These are phyloP conservation scores for Eupithecia subumbrata DNA, from an alignment of 2,888 invertebrate species.

Conservation along the genomic window DNA sequence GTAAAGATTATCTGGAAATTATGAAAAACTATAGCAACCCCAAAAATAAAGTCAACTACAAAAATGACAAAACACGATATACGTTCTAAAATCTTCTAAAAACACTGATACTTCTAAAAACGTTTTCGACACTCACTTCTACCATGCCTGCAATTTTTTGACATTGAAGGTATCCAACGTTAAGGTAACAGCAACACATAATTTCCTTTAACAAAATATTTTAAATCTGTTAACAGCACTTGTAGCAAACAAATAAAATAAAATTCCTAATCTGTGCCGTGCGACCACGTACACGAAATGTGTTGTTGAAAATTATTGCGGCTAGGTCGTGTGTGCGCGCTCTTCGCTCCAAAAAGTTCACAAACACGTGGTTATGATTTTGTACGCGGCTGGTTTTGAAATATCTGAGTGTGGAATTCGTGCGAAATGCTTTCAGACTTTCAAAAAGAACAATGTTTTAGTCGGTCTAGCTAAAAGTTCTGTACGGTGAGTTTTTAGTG, in stretches of 20 bases:
- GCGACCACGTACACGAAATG: slow-evolving; percentile 27
- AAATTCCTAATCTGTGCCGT: slow-evolving; percentile 5
- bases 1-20: no score
- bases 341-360: slow-evolving; percentile 24
- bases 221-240: slow-evolving; percentile 11
- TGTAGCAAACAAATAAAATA: slow-evolving; percentile 13
- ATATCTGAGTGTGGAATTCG: slow-evolving; percentile 10
- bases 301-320: slow-evolving; percentile 25
- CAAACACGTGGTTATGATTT: slow-evolving; percentile 28
- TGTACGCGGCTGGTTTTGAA: slow-evolving; percentile 19
- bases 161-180: background rate
- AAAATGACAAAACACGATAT: no score
- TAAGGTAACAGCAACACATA: background rate
- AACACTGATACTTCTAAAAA: no score
- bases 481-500: background rate
- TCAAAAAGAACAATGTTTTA: background rate
- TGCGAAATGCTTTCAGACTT: slow-evolving; percentile 10
- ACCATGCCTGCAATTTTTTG: no score
- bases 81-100: no score
- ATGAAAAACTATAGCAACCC: no score
- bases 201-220: background rate
- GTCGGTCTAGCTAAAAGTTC: background rate
- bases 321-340: slow-evolving; percentile 11
- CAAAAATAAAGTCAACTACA: no score
- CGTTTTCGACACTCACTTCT: no score